Evolutionary conservation across 2,113 vertebrate species (phyloP), one percentile per base, ranked within the genome.

Genomic region (Cochlearius cochlearius): DNA sequence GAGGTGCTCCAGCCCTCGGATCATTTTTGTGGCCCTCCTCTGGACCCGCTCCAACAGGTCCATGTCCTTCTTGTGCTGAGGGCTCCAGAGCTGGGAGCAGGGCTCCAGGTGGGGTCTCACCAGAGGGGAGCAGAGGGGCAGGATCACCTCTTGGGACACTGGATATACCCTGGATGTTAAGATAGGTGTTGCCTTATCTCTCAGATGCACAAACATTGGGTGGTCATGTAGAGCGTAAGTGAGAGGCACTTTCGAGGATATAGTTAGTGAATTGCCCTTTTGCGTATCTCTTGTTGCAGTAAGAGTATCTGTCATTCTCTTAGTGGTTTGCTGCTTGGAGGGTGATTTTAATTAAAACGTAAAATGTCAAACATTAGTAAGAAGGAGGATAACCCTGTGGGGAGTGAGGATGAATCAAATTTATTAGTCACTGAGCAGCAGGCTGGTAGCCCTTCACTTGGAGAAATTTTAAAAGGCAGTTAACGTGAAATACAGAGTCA

Each of bases 321-420:
- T 96, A 95, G 95, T 94, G 92, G 91, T 94, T 89, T 96, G 95
- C 96, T 97, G 96, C 96, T 97, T 96, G 91, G 83, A 98, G 94
- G 96, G 93, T 92, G 92, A 98, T 96, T 97, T 97, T 98, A 98
- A 98, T 98, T 97, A 98, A 98, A 98, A 91, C 22, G 49, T 94
- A 98, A 98, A 97, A 98, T 97, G 97, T 98, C 98, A 98, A 96
- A 97, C 95, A 94, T 97, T 97, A 97, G 94, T 96, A 89, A 95
- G 95, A 91, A 97, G 92, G 89, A 98, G 83, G 95, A 92, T 93
- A 94, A 96, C 93, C 95, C 95, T 92, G 91, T 93, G 86, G 97
- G 88, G 95, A 96, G 90, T 77, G 45, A 95, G 50, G 77, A 95
- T 98, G 97, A 98, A 94, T 98, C 96, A 94, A 96, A 94, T 97